Evolutionary conservation across 2,113 vertebrate species (phyloP).

Genomic region (Podiceps cristatus): DNA sequence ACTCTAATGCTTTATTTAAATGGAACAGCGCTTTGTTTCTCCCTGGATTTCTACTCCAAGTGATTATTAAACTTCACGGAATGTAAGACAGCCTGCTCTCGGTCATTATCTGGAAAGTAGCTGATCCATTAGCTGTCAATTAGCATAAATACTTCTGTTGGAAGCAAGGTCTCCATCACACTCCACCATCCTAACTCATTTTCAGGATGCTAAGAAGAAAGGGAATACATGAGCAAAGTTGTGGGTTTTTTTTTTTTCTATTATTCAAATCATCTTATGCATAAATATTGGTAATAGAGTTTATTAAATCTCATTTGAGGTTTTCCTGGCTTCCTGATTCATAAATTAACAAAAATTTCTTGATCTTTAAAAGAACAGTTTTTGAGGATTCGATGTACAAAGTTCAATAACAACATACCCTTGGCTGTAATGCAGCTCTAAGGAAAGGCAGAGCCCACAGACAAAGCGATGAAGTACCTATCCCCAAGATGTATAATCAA

Average conservation of each 20-base stretch:
- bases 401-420: accelerated
- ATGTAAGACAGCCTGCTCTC: neutral
- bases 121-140: neutral
- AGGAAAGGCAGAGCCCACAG: neutral
- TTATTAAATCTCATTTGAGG: neutral
- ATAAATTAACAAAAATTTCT: neutral
- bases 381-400: accelerated
- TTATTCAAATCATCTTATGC: neutral
- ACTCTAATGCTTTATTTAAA: accelerated
- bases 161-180: neutral
- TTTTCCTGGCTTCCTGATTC: neutral
- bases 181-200: neutral
- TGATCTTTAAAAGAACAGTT: neutral
- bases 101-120: neutral
- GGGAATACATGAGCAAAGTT: neutral
- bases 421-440: accelerated
- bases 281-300: neutral
- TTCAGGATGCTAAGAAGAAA: neutral
- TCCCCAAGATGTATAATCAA: neutral
- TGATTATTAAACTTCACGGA: neutral
- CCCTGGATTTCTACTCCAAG: neutral
- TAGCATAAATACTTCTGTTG: neutral
- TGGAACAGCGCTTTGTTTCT: accelerated
- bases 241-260: neutral
- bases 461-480: neutral